Evolutionary conservation across 2,113 vertebrate species (phyloP).

Genomic region (Amia ocellicauda): DNA sequence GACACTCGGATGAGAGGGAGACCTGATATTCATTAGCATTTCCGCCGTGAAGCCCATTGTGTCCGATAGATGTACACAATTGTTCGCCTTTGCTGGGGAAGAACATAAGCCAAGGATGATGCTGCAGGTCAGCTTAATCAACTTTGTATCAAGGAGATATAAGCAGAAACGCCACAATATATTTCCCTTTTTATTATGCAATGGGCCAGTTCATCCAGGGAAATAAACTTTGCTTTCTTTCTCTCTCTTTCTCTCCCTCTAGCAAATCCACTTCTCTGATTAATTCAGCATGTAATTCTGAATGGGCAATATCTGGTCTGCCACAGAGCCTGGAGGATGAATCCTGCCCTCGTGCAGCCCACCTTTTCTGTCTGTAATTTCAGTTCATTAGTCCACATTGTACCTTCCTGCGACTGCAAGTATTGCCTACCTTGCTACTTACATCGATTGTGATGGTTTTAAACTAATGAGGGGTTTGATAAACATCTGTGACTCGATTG

Average conservation of each 20-base stretch:
- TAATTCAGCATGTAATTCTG: no score
- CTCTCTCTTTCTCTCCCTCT: background rate
- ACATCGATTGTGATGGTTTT: slow-evolving; percentile 20
- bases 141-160: background rate
- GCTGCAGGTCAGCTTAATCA: background rate
- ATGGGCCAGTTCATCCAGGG: background rate
- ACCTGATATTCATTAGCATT: no score
- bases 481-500: background rate
- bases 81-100: no score
- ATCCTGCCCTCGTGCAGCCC: background rate
- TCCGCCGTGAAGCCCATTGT: no score
- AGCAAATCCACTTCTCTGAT: background rate
- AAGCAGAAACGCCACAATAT: background rate
- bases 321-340: background rate
- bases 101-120: no score
- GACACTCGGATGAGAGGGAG: no score
- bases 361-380: slow-evolving; percentile 3
- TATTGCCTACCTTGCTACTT: no score
- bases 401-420: background rate
- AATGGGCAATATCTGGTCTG: background rate
- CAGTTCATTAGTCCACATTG: background rate
- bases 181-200: background rate
- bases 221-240: background rate
- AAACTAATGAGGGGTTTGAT: slow-evolving; percentile 19
- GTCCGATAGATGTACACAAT: no score